Evolutionary conservation across 2,113 vertebrate genomes (phyloP).

Genomic region (Triplophysa dalaica): DNA sequence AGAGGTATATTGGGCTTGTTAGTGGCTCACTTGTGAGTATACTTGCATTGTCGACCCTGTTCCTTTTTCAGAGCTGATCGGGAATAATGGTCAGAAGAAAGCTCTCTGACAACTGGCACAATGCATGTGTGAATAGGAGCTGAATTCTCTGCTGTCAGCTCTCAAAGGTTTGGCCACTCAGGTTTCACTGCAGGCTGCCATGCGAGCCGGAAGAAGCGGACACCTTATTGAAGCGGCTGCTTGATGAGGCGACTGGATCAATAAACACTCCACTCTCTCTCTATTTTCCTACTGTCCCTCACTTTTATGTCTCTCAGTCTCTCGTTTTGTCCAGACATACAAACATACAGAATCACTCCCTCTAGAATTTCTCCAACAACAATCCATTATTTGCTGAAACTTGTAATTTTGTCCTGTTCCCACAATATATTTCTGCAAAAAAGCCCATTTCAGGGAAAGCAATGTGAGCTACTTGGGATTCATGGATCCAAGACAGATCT

Average conservation of each 20-base stretch:
- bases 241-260: slow-evolving; percentile 68
- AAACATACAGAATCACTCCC: not conserved
- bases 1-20: not conserved
- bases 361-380: not conserved
- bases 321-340: not conserved
- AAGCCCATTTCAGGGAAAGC: no score
- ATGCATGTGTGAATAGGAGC: slow-evolving; percentile 13
- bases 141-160: slow-evolving; percentile 40
- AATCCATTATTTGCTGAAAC: no score
- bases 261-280: slow-evolving; percentile 55
- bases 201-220: slow-evolving; percentile 54
- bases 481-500: no score
- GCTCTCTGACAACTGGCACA: slow-evolving; percentile 33
- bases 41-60: slow-evolving; percentile 43
- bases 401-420: no score
- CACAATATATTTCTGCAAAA: no score
- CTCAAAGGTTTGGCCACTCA: slow-evolving; percentile 13
- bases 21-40: slow-evolving; percentile 53
- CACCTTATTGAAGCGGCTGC: slow-evolving; percentile 60
- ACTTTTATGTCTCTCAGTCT: slow-evolving; percentile 7
- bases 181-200: slow-evolving; percentile 58
- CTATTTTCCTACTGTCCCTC: not conserved
- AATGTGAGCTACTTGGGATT: no score
- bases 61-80: slow-evolving; percentile 7
- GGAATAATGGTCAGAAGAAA: slow-evolving; percentile 22